Conservation (phyloP, 2,113 vertebrate species). For the Tragelaphus buxtoni region DNA sequence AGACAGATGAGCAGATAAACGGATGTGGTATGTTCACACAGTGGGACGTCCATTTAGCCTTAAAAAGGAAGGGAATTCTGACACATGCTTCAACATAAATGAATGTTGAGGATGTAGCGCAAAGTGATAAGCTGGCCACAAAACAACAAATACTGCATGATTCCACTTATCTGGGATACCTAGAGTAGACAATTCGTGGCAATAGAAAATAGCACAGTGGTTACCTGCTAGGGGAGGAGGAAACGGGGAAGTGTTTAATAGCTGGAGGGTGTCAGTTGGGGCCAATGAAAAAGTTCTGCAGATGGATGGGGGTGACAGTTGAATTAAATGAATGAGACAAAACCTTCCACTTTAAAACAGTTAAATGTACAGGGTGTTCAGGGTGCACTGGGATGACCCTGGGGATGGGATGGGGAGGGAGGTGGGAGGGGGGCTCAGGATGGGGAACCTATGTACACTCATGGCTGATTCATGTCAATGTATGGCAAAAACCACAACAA, state of each 20-base stretch:
- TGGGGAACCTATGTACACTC: neutral
- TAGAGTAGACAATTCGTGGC: neutral
- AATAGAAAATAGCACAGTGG: neutral
- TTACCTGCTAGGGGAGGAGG: too few species aligned
- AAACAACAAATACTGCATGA: neutral
- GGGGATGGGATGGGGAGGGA: neutral
- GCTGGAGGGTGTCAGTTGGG: neutral
- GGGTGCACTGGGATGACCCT: neutral
- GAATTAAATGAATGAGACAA: neutral
- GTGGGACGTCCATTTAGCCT: neutral
- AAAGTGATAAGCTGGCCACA: neutral
- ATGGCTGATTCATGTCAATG: neutral
- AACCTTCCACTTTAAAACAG: neutral
- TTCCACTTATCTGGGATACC: neutral
- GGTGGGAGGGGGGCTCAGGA: neutral
- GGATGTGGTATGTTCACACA: neutral
- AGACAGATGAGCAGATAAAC: neutral
- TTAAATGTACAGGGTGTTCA: neutral
- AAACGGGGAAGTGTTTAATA: fast-evolving
- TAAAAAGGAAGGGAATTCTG: neutral
- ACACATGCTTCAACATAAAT: neutral
- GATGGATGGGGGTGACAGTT: neutral
- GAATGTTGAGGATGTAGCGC: neutral
- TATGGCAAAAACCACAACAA: neutral
- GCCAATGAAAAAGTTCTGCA: neutral